Evolutionary conservation across 2,113 vertebrate species (phyloP).

Genomic region (Apistogramma diplotaenia): DNA sequence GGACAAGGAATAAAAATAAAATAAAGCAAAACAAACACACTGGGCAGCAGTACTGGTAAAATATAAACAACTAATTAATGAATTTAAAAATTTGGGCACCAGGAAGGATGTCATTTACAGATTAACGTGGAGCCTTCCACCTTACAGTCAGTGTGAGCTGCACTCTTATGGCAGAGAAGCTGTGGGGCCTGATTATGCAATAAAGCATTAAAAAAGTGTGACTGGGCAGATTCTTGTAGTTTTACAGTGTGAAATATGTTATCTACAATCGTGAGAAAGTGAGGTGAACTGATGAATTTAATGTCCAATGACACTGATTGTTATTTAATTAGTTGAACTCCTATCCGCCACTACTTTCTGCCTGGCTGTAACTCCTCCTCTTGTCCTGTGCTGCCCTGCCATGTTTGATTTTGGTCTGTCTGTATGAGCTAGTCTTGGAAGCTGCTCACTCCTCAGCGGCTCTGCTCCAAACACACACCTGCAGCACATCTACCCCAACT

Average conservation of each 20-base stretch:
- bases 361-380: no score
- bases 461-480: not conserved
- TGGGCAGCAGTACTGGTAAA: not conserved
- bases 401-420: no score
- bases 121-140: conserved; percentile 16
- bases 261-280: no score
- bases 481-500: not conserved
- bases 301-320: no score
- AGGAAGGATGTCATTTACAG: conserved; percentile 34
- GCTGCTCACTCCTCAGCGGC: no score
- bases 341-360: no score
- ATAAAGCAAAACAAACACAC: not conserved
- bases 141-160: not conserved
- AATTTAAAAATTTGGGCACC: not conserved
- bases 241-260: no score
- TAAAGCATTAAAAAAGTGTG: not conserved
- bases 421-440: no score
- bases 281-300: no score
- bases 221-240: fast-evolving
- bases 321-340: no score
- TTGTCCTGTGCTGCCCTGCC: no score
- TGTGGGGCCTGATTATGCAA: not conserved
- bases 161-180: not conserved
- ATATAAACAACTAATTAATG: not conserved
- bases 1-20: not conserved